Evolutionary conservation across 2,113 vertebrate genomes (phyloP), one percentile per base, ranked within the genome.

Genomic region (Solea senegalensis): DNA sequence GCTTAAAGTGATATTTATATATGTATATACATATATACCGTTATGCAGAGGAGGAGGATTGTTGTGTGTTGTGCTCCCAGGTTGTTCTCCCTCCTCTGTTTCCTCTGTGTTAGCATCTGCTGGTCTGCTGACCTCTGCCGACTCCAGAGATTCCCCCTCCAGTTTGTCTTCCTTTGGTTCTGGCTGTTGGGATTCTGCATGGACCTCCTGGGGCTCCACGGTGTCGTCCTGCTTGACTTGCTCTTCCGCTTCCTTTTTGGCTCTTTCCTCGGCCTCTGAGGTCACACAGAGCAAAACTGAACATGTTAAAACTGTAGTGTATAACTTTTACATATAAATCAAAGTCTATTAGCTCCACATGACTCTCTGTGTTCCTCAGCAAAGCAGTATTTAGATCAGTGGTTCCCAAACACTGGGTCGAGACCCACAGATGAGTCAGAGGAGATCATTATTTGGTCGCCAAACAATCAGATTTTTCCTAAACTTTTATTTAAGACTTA

Each of bases 241-340:
- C 83, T 96, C 95, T 46, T 95, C 93, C 5, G 88, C 87, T 72
- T 93, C 94, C 59, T 87, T 94, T 58, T 79, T 90, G 68, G 90
- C 86, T 82, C 92, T 94, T 76, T 96, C 95, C 56, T 96, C 95
- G 7, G 92, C 84, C 83, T 96, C 96, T 94, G 90, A 90, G 68
- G 86, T 76, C 59, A 86, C 48, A 86, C 4, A 46, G 52, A 64
- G 59, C 3, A 34, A 1, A 6, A 39, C 43, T 8, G 7, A 44
- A 6, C 6, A 6, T 3, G 44, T 46, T 34, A 34, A 34, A 34
- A 34, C 34, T 34, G 34, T 34, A 6, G 34, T 2, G 34, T 6
- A 34, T 3, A 34, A 34, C 34, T 34, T 34, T 6, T 34, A 34
- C 34, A 34, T 34, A 34, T 4, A 34, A 2, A 34, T 4, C 34